phyloP scores from a whole-genome alignment of 2,113 vertebrate species.

The Oryzias javanicus region DNA sequence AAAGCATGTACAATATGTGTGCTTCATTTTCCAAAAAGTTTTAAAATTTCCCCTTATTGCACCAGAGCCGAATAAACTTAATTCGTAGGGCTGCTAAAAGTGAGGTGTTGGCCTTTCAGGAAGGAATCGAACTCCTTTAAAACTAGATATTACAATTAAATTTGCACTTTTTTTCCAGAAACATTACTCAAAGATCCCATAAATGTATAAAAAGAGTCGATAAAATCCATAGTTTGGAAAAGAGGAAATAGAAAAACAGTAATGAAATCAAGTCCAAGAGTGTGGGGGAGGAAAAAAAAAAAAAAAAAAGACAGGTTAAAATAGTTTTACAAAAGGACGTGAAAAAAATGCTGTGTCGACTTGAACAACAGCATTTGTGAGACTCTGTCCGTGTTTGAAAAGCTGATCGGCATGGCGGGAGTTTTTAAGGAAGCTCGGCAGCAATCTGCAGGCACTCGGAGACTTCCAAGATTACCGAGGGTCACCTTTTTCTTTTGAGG shows the following conservation, averaged over 20 bases:
- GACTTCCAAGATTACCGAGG: background rate
- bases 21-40: conserved; percentile 33
- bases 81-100: conserved; percentile 15
- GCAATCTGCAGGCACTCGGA: background rate
- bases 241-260: background rate
- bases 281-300: background rate
- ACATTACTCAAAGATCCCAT: background rate
- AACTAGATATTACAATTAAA: background rate
- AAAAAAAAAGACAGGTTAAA: background rate
- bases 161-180: background rate
- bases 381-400: too few relatives aligned
- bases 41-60: conserved; percentile 44
- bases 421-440: background rate
- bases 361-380: conserved; percentile 2
- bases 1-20: conserved; percentile 34
- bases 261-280: too few relatives aligned
- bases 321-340: background rate
- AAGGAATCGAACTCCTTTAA: background rate
- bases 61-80: conserved; percentile 27
- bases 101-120: conserved; percentile 1
- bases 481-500: too few relatives aligned
- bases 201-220: conserved; percentile 11
- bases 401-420: background rate
- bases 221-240: conserved; percentile 44
- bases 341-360: background rate